A percentile compares a stretch with the other conserved stretches of the same genome.
Evolutionary conservation across 2,797 vertebrate genomes (phyloP).

Genomic region (Paedocypris micromegethes): DNA sequence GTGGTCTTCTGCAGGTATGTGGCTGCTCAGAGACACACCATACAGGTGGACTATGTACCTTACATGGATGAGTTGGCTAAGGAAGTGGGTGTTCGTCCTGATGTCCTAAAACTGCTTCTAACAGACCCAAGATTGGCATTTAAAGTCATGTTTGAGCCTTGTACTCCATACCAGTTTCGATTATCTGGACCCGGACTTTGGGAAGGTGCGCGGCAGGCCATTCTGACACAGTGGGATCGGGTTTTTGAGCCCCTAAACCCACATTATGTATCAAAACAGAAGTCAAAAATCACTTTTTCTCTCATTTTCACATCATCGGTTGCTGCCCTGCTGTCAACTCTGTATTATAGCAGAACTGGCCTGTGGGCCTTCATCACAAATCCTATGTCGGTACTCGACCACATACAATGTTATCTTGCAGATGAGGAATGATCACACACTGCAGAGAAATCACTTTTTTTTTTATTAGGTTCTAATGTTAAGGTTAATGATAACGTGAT

Average conservation of each 20-base stretch:
- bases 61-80: conserved; percentile 84
- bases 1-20: conserved; percentile 69
- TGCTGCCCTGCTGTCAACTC: conserved; percentile 46
- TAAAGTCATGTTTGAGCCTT: conserved; percentile 69
- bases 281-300: conserved; percentile 36
- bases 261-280: conserved; percentile 31
- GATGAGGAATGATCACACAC: conserved; percentile 20
- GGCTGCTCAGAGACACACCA: conserved; percentile 77
- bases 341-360: conserved; percentile 46
- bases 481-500: too few relatives aligned
- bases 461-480: background rate
- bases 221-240: conserved; percentile 75
- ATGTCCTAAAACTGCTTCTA: conserved; percentile 63
- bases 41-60: conserved; percentile 76
- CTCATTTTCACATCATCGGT: conserved; percentile 49
- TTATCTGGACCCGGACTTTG: conserved; percentile 76
- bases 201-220: conserved; percentile 71
- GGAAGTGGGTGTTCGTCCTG: conserved; percentile 69
- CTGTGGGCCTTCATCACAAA: conserved; percentile 51
- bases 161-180: conserved; percentile 80
- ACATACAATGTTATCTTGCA: conserved; percentile 51
- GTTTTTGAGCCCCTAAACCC: conserved; percentile 71
- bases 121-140: conserved; percentile 73
- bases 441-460: background rate
- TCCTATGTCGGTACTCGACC: conserved; percentile 50